Evolutionary conservation across 2,113 vertebrate species (phyloP), one percentile per base, ranked within the genome.

Genomic region (Formicarius rufipectus): DNA sequence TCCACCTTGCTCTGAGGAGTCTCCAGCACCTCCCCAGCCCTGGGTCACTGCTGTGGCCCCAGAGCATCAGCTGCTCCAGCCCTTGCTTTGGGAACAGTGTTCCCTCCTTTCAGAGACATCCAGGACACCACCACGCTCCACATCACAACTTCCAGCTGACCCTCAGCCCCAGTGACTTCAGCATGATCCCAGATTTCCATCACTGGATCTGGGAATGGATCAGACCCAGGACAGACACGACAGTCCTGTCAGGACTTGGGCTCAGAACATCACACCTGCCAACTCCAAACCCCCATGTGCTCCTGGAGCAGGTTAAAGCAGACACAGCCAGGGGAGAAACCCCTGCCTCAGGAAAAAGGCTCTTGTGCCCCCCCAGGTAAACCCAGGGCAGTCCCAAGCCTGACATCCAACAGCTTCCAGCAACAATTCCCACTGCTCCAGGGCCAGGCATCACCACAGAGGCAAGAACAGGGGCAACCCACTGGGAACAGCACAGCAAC

Each of bases 241-340:
- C n/a, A n/a, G n/a, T n/a, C n/a, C n/a, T n/a, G n/a, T 4, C n/a
- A 21, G 78, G 67, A 71, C 19, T 58, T 4, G 15, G 3, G 39
- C 39, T 59, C 60, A 28, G 33, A 27, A 7, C 49, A 39, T 25
- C 71, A 0, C 59, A 55, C 7, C 66, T n/a, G 66, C 93, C 77
- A n/a, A n/a, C n/a, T n/a, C n/a, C n/a, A n/a, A 24, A 23, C 16
- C 1, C 28, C 56, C 56, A 15, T 11, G 2, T 0, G 19, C 9
- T 27, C 58, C 44, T 9, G 74, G 35, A 77, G 22, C 25, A 28
- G 58, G n/a, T 76, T 39, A 68, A 27, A 40, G 25, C 23, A 80
- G 45, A 24, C 0, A 3, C 64, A 44, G 53, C 53, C 53, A 52
- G n/a, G n/a, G n/a, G 27, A 53, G 53, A 20, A 81, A 21, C 31